These are phyloP conservation scores for Acleris literana DNA, from an alignment of 2,888 invertebrate genomes.

Conservation along the genomic window DNA sequence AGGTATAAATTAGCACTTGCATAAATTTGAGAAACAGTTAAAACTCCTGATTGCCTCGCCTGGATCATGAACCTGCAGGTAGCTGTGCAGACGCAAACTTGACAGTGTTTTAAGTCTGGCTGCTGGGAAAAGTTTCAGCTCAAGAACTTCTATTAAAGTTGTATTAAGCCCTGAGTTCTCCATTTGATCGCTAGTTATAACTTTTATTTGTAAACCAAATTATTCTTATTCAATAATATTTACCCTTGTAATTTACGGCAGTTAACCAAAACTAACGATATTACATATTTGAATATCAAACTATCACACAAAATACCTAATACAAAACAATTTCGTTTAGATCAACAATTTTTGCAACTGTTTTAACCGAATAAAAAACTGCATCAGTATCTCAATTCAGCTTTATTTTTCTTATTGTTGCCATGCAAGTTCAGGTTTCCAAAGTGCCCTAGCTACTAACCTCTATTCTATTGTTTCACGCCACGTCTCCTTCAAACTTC, in stretches of 20 bases:
- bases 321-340: too few relatives aligned
- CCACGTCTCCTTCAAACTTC: slow-evolving; percentile 22
- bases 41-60: slow-evolving; percentile 19
- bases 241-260: too few relatives aligned
- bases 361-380: too few relatives aligned
- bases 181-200: too few relatives aligned
- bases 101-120: slow-evolving; percentile 22
- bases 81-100: slow-evolving; percentile 14
- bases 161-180: background rate
- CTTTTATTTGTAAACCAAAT: too few relatives aligned
- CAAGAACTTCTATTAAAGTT: slow-evolving; percentile 3
- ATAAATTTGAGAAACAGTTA: slow-evolving; percentile 14
- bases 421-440: background rate
- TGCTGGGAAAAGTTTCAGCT: slow-evolving; percentile 6
- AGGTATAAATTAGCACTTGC: background rate
- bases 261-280: too few relatives aligned
- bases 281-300: too few relatives aligned
- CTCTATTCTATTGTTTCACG: slow-evolving; percentile 7
- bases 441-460: slow-evolving; percentile 6
- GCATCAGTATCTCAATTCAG: too few relatives aligned
- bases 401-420: background rate
- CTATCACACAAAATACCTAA: too few relatives aligned
- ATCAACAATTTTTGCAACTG: too few relatives aligned
- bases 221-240: too few relatives aligned
- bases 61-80: slow-evolving; percentile 7